Base-by-base conservation (phyloP, 2,113 vertebrate species). In the Paraplagusia blochii region DNA sequence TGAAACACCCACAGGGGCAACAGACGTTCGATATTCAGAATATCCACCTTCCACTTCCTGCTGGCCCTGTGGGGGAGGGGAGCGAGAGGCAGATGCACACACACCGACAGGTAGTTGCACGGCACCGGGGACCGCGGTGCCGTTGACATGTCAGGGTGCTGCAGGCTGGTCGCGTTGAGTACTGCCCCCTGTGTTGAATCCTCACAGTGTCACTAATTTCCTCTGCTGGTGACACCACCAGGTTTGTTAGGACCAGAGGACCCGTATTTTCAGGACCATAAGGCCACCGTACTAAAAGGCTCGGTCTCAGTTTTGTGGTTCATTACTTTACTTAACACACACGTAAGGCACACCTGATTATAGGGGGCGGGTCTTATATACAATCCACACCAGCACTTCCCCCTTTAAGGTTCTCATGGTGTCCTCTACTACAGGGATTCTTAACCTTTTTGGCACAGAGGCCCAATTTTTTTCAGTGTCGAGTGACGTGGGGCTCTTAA, bases 11-110 rank as follows among this genome's bases (percentile, higher is more conserved):
- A 67, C 79, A 22, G 70, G 67, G 75, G 62, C 19, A 61, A 70
- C 77, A 74, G 73, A 57, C 63, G 60, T 83, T 84, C 80, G 53
- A 83, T 83, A 80, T 77, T 79, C 69, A 66, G 74, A 78, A 74
- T 63, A 63, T 72, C 69, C 29, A 52, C 66, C 77, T 64, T 78
- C 61, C 55, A 43, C 69, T 68, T 78, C 61, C 64, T 64, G 12
- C 71, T 51, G 61, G 43, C 64, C 14, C 74, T 11, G 9, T 34
- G 43, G 64, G 63, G 39, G 56, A n/a, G 65, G 40, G 57, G 10
- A 29, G 46, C 12, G 18, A 29, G 36, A 40, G 16, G 44, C 29
- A 62, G 58, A 61, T 13, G 38, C 33, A 34, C 5, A 53, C 58
- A 11, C 40, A 55, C 43, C 55, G 15, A 19, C 36, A 48, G 16